phyloP scores from a whole-genome alignment of 2,888 invertebrate species.

The Thereva unica region DNA sequence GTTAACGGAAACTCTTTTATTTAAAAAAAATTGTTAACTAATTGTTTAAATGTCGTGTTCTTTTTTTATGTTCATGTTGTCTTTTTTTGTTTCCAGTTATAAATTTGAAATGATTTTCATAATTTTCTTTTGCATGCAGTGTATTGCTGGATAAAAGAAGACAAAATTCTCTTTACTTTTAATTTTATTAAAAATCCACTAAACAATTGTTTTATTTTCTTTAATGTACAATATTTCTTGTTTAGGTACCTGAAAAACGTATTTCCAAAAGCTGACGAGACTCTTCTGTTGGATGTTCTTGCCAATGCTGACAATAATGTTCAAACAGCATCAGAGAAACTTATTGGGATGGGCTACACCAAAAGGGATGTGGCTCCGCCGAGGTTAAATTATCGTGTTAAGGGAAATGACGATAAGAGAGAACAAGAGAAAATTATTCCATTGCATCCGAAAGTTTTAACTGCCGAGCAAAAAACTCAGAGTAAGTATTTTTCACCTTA shows the following conservation, averaged over 20 bases:
- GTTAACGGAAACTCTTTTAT: constrained; percentile 56
- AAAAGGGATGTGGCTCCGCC: constrained; percentile 72
- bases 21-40: constrained; percentile 8
- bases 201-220: constrained; percentile 28
- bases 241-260: constrained; percentile 87
- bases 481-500: constrained; percentile 59
- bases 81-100: constrained; percentile 11
- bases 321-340: constrained; percentile 80
- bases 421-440: constrained; percentile 49
- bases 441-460: constrained; percentile 67
- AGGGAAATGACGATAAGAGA: constrained; percentile 48
- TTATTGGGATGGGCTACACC: constrained; percentile 79
- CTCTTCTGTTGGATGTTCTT: constrained; percentile 78
- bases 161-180: background rate
- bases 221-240: background rate
- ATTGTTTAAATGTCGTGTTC: constrained; percentile 11
- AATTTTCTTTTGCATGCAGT: constrained; percentile 20
- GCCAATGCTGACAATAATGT: constrained; percentile 89
- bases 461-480: constrained; percentile 69
- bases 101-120: constrained; percentile 12
- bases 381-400: constrained; percentile 60
- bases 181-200: constrained; percentile 2
- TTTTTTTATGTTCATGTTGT: constrained; percentile 17
- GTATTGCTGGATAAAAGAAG: constrained; percentile 14
- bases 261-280: constrained; percentile 89